Conservation (phyloP, 2,113 vertebrate genomes). For the Hirundichthys speculiger region DNA sequence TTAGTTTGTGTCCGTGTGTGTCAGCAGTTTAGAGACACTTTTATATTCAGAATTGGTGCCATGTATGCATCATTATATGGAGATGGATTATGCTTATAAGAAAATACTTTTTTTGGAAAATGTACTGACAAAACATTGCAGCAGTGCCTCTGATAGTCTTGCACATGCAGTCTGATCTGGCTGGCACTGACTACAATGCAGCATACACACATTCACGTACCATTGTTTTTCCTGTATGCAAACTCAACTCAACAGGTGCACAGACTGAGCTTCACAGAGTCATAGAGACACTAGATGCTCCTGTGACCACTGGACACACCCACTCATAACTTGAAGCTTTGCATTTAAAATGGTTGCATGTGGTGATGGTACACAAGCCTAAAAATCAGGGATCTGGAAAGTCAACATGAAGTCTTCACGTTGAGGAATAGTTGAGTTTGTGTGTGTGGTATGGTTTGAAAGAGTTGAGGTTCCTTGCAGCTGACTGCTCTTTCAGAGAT, state of each 20-base stretch:
- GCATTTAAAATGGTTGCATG: conserved; percentile 5
- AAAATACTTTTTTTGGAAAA: too few relatives aligned
- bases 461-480: conserved; percentile 59
- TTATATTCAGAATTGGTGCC: too few relatives aligned
- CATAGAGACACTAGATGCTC: conserved; percentile 26
- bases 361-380: conserved; percentile 9
- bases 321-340: conserved; percentile 1
- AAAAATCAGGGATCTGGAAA: not conserved
- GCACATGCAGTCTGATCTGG: not conserved
- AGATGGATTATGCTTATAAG: too few relatives aligned
- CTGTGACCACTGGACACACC: conserved; percentile 27
- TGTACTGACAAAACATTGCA: too few relatives aligned
- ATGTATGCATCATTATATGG: too few relatives aligned
- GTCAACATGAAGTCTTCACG: conserved; percentile 5
- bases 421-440: conserved; percentile 17
- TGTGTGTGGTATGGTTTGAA: conserved; percentile 24
- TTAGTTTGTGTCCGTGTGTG: too few relatives aligned
- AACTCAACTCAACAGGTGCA: conserved; percentile 33
- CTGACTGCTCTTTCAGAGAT: conserved; percentile 72
- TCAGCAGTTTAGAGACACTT: too few relatives aligned
- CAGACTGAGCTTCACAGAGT: conserved; percentile 13
- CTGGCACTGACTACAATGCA: not conserved
- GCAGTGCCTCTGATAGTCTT: not conserved
- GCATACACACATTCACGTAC: not conserved
- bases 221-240: conserved; percentile 17